Evolutionary conservation across 1,140 invertebrate genomes (phyloP), one percentile per base, ranked within the genome.

Genomic region (Nylanderia fulva): DNA sequence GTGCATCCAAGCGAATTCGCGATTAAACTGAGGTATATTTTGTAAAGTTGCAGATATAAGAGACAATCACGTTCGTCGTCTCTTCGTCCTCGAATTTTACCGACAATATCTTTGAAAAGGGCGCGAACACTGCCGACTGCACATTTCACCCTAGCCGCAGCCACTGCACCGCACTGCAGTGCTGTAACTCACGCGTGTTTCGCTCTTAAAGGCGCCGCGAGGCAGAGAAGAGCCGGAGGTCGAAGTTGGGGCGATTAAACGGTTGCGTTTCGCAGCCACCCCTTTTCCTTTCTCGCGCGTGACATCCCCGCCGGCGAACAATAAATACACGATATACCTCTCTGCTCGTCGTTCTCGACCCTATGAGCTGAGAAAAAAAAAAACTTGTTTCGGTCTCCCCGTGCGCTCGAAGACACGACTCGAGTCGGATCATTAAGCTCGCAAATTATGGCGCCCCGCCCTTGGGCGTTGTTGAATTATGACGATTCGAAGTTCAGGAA

Each of bases 401-500:
- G 13, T 11, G 27, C 54, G 18, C n/a, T n/a, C n/a, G 29, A 66
- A 66, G 61, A 77, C 39, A 21, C 13, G 29, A 7, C 45, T 56
- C 61, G 76, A 68, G 21, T 58, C 66, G 77, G 36, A 82, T 82
- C 77, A 82, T 82, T 72, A 82, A 45, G n/a, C 15, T 29, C 52
- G 36, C 11, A 60, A 60, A 72, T 82, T 58, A 71, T n/a, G 39
- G 11, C 52, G 13, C 13, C 42, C 27, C 66, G 52, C 39, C 36
- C 24, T 33, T 82, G 77, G 52, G 66, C 77, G 77, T 82, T 60
- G 77, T 82, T 52, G 36, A 82, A 82, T 82, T 82, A 71, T 58
- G 77, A 72, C n/a, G 24, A 36, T 27, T 39, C 42, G 8, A 79
- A 79, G 66, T 71, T 72, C 4, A 7, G 18, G 18, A 33, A 45